Evolutionary conservation across 1,140 invertebrate species (phyloP), one percentile per base, ranked within the genome.

Genomic region (Dryas iulia): DNA sequence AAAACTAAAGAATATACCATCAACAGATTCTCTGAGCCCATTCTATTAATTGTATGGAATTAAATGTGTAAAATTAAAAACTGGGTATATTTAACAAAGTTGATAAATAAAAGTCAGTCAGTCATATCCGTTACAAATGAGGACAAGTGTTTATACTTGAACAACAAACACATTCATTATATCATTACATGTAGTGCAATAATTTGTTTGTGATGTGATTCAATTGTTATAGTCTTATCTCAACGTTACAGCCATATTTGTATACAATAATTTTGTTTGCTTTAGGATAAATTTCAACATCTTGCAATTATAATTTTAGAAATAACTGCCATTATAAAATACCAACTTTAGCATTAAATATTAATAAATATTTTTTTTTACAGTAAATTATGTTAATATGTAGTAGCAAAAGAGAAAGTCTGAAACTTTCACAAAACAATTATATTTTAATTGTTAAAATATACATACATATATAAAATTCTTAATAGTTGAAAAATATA

Each of bases 401-500:
- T 7, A 47, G 18, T 47, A 47, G 39, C 8, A 18, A 21, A 47
- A 47, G 14, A 47, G 39, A 47, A 47, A 47, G 18, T 21, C 18
- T 47, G 39, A 47, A 47, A 47, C 39, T 47, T 47, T 47, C 39
- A 47, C 39, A 47, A 47, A 47, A 47, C 14, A 47, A 21, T 47
- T 47, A 47, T 10, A 47, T 14, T 47, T 18, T 14, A 47, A 47
- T 47, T 21, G 18, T 47, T 21, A 18, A 39, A 2, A 14, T 18
- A 39, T 18, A 47, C n/a, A 47, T 47, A 18, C 39, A 47, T 21
- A 21, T 21, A 47, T 3, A 39, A 18, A 14, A 21, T 8, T 2
- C 10, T 21, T 21, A 21, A 47, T 47, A 47, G 1, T 11, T 21
- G n/a, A 21, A 21, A 47, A 47, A 21, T 47, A 47, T 47, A 21